Base-by-base conservation (phyloP, 2,113 vertebrate genomes). In the Tautogolabrus adspersus region DNA sequence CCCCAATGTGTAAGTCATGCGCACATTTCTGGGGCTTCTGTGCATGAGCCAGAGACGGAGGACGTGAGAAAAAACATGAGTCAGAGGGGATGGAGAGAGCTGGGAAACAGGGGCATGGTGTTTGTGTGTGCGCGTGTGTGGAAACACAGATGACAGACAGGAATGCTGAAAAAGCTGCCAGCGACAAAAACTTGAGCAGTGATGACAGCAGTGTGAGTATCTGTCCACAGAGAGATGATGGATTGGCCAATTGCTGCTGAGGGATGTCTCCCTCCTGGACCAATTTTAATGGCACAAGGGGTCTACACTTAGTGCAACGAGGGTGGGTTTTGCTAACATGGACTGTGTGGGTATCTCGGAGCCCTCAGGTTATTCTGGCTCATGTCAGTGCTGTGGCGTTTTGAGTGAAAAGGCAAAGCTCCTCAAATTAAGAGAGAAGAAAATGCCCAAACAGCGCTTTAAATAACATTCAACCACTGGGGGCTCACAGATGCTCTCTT, bases 111-210 rank as follows among this genome's bases (percentile, higher is more conserved):
- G 34, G 9, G 7, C 4, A 46, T 16, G 8, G 8, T 54, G 42
- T 46, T 51, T 63, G 38, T 21, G 44, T 46, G 52, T 47, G 22
- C 34, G 51, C 12, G 44, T 38, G 51, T 72, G 49, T 75, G 26
- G 2, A 44, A 16, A 38, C 1, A 22, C 9, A 44, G 34, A 23
- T 68, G 73, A 59, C 3, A 18, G 26, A 22, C 23, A 70, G 58
- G 42, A 87, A 83, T 47, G 40, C 22, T 80, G 70, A 81, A 66
- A n/a, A 69, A 65, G 65, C 49, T 72, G 77, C 74, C 67, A 72
- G 64, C n/a, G 38, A 60, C 55, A 67, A 71, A 69, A 79, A 72
- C 42, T 19, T 66, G 30, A 76, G 37, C 74, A 60, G 49, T 37
- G 65, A 66, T 65, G 77, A 69, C 44, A 72, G 44, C 23, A 44